These are phyloP conservation scores for Galaxea fascicularis DNA, from an alignment of 92 coral and sea anemone genomes.

Conservation along the genomic window DNA sequence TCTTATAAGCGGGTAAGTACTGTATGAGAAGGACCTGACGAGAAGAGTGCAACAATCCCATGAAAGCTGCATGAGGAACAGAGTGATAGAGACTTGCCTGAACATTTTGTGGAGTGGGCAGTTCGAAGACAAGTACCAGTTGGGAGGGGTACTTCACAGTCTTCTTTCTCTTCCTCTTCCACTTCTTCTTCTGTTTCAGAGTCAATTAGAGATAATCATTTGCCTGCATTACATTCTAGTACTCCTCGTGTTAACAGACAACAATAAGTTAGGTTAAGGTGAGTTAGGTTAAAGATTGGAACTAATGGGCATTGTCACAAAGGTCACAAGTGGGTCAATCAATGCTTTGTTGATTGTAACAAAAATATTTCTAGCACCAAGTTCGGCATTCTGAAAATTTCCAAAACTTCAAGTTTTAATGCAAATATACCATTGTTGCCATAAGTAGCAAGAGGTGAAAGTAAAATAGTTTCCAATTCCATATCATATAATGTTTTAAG, in stretches of 20 bases:
- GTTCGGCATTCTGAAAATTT: no score
- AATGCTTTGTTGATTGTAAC: no score
- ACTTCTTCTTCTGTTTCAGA: not conserved
- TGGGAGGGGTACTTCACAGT: not conserved
- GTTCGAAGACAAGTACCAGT: slow-evolving; percentile 13
- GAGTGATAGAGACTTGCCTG: not conserved
- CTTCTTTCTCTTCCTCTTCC: slow-evolving; percentile 7
- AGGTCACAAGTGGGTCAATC: no score
- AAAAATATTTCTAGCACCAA: no score
- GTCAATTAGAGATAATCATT: not conserved
- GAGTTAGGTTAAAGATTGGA: no score
- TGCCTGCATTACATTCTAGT: slow-evolving; percentile 9
- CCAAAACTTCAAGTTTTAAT: no score
- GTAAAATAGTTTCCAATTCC: slow-evolving; percentile 2
- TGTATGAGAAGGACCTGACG: not conserved
- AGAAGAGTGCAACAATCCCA: slow-evolving; percentile 2
- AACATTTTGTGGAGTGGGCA: slow-evolving; percentile 13
- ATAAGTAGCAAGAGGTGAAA: not conserved
- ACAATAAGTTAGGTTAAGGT: slow-evolving; percentile 5
- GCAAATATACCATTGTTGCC: no score
- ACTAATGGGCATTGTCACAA: no score
- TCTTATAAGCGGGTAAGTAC: no score
- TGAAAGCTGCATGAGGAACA: slow-evolving; percentile 1
- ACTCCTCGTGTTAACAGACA: not conserved
- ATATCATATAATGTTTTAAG: not conserved